Evolutionary conservation across 2,888 invertebrate species (phyloP), one percentile per base, ranked within the genome.

Genomic region (Hedychridium roseum): DNA sequence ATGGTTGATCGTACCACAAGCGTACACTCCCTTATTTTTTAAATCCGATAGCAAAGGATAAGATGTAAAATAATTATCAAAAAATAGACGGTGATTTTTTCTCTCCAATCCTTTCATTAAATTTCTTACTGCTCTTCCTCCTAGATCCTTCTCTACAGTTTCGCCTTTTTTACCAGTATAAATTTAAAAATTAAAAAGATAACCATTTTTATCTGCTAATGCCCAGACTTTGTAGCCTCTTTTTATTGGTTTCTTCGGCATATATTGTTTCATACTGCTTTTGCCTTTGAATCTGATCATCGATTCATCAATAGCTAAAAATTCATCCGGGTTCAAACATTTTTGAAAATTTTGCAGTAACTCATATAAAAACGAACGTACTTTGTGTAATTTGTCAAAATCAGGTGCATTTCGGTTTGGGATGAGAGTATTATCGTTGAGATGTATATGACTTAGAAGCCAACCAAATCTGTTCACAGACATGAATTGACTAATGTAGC

Each of bases 61-160:
- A 48, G 47, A 53, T 7, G 65, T 54, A 44, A 68, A 71, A 59
- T 65, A 69, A 43, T 61, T 64, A 43, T 68, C 69, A 54, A 71
- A 71, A 51, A 56, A 69, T 4, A 67, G 31, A 31, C 58, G 64
- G 49, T 54, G 66, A 20, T 65, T 60, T 38, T 51, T 51, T 32
- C 41, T 45, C 48, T 60, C 42, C 16, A 66, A 64, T 30, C 47
- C 45, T 37, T 53, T 50, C 23, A 40, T 40, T 4, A 34, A 9
- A 40, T 34, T 20, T 21, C 23, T 20, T 7, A 46, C 46, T 14
- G 40, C 41, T 28, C 23, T 17, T 6, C 15, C 35, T 18, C 46
- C 46, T 17, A 40, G 28, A 20, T 12, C 27, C 6, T 14, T 40
- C 18, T 40, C 16, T 11, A n/a, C 9, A 6, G 5, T 26, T 7